These are phyloP conservation scores for Paraescarpia echinospica DNA, from an alignment of 1,140 invertebrate species.

Conservation along the genomic window DNA sequence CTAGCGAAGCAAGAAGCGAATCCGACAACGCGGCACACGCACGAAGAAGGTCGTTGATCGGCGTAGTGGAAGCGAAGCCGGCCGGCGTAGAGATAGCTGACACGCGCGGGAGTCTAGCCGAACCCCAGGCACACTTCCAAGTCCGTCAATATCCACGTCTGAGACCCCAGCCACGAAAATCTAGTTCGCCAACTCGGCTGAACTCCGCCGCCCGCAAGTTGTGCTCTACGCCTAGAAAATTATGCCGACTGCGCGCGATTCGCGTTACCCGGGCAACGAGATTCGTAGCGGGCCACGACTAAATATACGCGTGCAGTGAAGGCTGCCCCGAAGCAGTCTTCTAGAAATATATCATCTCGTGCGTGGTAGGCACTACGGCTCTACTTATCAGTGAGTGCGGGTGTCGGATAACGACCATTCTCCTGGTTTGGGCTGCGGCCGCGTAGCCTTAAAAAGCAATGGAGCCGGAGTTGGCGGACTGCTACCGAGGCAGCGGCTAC, in stretches of 20 bases:
- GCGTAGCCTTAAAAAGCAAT: not conserved
- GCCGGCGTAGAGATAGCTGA: not conserved
- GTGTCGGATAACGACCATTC: not conserved
- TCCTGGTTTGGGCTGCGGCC: not conserved
- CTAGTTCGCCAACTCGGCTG: not conserved
- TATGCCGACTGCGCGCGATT: not conserved
- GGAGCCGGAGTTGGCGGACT: not conserved
- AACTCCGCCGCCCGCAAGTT: not conserved
- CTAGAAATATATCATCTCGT: not conserved
- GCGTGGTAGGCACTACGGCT: not conserved
- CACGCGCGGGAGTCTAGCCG: not conserved
- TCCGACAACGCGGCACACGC: not conserved
- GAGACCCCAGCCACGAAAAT: not conserved
- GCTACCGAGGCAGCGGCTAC: not conserved
- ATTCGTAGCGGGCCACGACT: not conserved
- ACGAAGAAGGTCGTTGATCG: not conserved
- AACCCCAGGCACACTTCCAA: not conserved
- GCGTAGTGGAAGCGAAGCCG: not conserved
- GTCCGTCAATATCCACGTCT: not conserved
- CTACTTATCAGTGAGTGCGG: not conserved
- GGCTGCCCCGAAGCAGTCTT: not conserved
- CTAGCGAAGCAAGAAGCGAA: not conserved
- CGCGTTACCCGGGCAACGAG: not conserved
- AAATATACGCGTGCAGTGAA: not conserved
- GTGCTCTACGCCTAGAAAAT: not conserved